Base-by-base conservation (phyloP, 30 jellyfish, hydroid and myxozoan species). In the Clytia hemisphaerica region DNA sequence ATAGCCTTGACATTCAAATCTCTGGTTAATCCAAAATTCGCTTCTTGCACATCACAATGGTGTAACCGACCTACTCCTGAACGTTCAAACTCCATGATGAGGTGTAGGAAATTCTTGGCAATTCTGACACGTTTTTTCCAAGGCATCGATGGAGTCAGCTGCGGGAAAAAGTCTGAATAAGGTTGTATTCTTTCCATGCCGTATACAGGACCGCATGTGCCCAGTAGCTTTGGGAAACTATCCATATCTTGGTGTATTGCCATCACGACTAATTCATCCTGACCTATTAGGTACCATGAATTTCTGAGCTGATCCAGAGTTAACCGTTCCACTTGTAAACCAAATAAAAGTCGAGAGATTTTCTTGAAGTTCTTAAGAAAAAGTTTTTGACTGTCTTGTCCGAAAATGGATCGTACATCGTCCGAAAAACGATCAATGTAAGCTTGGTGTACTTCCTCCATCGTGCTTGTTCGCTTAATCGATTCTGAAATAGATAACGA, bases 11-110 rank as follows among this genome's bases (percentile, higher is more conserved):
- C 91, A 50, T 72, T 37, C 19, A 68, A 60, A 29, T 67, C 82
- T 48, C 71, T 75, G 4, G 94, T 63, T 30, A 91, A 73, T 15
- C 99, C 99, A 71, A 91, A 91, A 53, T 91, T 91, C 37, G 88
- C 88, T 45, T 79, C 99, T 60, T 91, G 99, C 1, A 91, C 67
- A 58, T 91, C 99, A 58, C 99, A 91, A 33, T 82, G 95, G 34
- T 72, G 79, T 25, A 91, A 74, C 22, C 92, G 92, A 1, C 99
- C 99, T 5, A 75, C 73, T 6, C 35, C 66, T 1, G 93, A 68
- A 1, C 36, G 29, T 42, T 91, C 90, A 47, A 91, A 75, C 25
- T 82, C 94, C 6, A 30, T 45, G 6, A 91, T 50, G 72, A 91
- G 42, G 19, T 82, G 83, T 48, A 91, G 61, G 48, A 91, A 81